Evolutionary conservation across 1,140 invertebrate species (phyloP), one percentile per base, ranked within the genome.

Genomic region (Zaprionus ornatus): DNA sequence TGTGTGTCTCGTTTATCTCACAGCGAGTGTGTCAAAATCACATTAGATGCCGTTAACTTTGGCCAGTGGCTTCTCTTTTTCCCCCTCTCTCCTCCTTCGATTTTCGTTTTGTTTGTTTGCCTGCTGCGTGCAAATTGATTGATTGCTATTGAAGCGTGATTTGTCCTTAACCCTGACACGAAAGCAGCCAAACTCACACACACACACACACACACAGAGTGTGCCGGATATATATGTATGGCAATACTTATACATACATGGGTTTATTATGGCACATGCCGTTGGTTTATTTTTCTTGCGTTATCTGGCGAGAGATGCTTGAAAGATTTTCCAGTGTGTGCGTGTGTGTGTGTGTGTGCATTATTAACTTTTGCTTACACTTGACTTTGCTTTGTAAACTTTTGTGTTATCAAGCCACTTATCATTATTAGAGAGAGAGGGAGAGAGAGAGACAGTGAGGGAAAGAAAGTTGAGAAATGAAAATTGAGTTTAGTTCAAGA

Each of bases 21-120:
- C 37, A 56, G 70, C 68, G 50, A 86, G 73, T 88, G 85, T 81
- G 78, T 88, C 80, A 88, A 90, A 88, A 90, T 88, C 85, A 90
- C 84, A 88, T 88, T 88, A 88, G 85, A 82, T 82, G 75, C 85
- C 81, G 85, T 90, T 84, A 88, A 85, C 85, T 90, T 90, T 82
- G 55, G 72, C 55, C 69, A 76, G 45, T 57, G 69, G 56, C 55
- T 65, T 68, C 73, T 42, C 57, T 68, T 12, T n/a, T 29, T 42
- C 45, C 37, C 19, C 17, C 56, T 66, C 35, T 40, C 32, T 50
- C 57, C 25, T 12, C 52, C 40, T 6, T 42, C 40, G 40, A 62
- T 75, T 77, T 76, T 87, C 55, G 55, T 79, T 85, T 85, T 67
- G 72, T 79, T 84, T 88, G 78, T 79, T 85, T 79, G 71, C 57